Percentiles rank a stretch among this genome's conserved stretches.
Evolutionary conservation across 2,888 invertebrate genomes (phyloP).

Genomic region (Thereva nobilitata): DNA sequence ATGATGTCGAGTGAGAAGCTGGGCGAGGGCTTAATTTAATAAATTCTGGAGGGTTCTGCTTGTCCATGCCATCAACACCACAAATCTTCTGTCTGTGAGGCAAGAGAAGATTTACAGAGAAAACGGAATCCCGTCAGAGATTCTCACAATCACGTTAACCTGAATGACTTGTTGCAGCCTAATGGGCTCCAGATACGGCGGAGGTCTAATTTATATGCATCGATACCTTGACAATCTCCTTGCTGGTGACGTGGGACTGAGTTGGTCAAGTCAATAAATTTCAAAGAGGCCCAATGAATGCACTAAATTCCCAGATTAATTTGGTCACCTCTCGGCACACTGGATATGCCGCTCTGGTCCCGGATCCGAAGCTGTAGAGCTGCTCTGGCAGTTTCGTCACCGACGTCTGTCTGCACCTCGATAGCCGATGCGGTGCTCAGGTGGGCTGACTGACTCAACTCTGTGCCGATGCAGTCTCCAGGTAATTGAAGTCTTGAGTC

Average conservation of each 20-base stretch:
- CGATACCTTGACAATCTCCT: conserved; percentile 17
- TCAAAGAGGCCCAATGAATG: conserved; percentile 12
- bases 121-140: not conserved
- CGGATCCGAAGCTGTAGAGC: conserved; percentile 6
- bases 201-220: conserved; percentile 30
- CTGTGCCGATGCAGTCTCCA: not conserved
- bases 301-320: conserved; percentile 29
- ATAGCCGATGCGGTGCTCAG: conserved; percentile 3
- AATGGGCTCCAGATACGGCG: conserved; percentile 25
- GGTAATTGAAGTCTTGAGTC: conserved; percentile 24
- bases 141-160: conserved; percentile 12
- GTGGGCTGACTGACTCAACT: not conserved
- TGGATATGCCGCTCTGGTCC: not conserved
- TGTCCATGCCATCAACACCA: no score
- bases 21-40: no score
- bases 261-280: conserved; percentile 22
- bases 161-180: conserved; percentile 18
- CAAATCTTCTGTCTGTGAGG: no score
- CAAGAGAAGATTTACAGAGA: no score
- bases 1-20: no score
- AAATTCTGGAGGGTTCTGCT: no score
- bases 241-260: conserved; percentile 15
- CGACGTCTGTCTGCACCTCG: conserved; percentile 9
- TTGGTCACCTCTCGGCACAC: conserved; percentile 15
- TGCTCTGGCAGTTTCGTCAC: not conserved